Conservation (phyloP, 2,888 invertebrate species). For the Macrostomum cliftonense region DNA sequence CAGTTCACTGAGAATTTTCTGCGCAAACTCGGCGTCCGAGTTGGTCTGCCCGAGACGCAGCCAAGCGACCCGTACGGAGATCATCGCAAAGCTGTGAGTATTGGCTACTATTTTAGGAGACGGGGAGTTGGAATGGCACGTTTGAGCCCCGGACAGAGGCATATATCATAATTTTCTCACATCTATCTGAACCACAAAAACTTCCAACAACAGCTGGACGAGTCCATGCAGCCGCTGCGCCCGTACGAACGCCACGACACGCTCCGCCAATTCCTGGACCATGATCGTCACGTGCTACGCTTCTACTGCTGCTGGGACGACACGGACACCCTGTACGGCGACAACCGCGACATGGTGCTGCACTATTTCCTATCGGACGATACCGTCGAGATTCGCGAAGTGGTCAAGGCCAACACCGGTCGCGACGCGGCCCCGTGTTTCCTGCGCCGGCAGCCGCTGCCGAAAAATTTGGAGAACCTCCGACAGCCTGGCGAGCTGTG, state of each 20-base stretch:
- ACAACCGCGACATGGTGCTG: constrained; percentile 56
- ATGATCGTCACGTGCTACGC: constrained; percentile 52
- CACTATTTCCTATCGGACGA: constrained; percentile 69
- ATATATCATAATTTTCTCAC: too few relatives aligned
- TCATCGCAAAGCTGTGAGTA: constrained; percentile 20
- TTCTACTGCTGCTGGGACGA: constrained; percentile 82
- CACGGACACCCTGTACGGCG: constrained; percentile 54
- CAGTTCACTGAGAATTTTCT: constrained; percentile 65
- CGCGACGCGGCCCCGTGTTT: constrained; percentile 54
- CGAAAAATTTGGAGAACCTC: constrained; percentile 46
- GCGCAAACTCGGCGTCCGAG: constrained; percentile 55
- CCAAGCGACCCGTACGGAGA: constrained; percentile 31
- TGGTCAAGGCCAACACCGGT: constrained; percentile 49
- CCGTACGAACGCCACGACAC: constrained; percentile 41
- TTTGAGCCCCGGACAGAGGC: too few relatives aligned
- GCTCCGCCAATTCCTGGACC: constrained; percentile 60
- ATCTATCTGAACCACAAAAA: too few relatives aligned
- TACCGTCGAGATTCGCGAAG: constrained; percentile 68
- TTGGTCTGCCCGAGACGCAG: constrained; percentile 13
- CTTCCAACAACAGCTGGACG: constrained; percentile 25
- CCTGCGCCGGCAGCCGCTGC: constrained; percentile 54
- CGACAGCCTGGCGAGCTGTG: constrained; percentile 31
- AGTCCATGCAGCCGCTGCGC: constrained; percentile 34
- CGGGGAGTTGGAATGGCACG: too few relatives aligned
- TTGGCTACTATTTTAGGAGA: too few relatives aligned